Evolutionary conservation across 2,888 invertebrate species (phyloP), one percentile per base, ranked within the genome.

Genomic region (Meganola albula): DNA sequence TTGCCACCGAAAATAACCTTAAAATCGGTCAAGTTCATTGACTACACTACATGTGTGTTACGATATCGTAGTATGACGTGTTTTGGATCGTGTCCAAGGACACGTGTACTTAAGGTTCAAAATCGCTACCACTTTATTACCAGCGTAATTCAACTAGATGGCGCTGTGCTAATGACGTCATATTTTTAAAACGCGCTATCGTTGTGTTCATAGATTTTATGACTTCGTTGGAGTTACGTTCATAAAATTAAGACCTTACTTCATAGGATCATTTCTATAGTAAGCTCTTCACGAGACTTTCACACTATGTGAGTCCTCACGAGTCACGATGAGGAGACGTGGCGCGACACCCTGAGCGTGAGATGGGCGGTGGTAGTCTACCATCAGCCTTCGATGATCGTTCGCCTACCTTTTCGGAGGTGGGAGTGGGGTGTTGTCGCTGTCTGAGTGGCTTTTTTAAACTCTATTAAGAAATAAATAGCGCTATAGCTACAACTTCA

Each of bases 231-330:
- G 20, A 8, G 8, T 9, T 11, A 4, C 2, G 4, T 1, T 4
- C 1, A 8, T 4, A 1, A n/a, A 2, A 24, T 6, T 14, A 58
- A 58, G 60, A 56, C 51, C 50, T 60, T 52, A 51, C 50, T 54
- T 57, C 48, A 57, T 55, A 50, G 55, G 56, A 58, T 58, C 54
- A 63, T 57, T 58, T 60, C 56, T 59, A 58, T 60, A 60, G 62
- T 56, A 60, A 60, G 62, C 52, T 62, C 58, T 62, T 56, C 57
- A 41, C 52, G 53, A 55, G 53, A 55, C 50, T 38, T 46, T 50
- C 57, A 56, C 58, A 50, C 38, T 41, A 50, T 32, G 50, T 54
- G 54, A 52, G 57, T 52, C 31, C 36, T 25, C 38, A 40, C 42
- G 41, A 53, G 44, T 38, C 63, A 47, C 52, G 56, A 42, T 56